These are phyloP conservation scores for Fukomys damarensis DNA, from an alignment of 2,113 vertebrate genomes.

Conservation along the genomic window DNA sequence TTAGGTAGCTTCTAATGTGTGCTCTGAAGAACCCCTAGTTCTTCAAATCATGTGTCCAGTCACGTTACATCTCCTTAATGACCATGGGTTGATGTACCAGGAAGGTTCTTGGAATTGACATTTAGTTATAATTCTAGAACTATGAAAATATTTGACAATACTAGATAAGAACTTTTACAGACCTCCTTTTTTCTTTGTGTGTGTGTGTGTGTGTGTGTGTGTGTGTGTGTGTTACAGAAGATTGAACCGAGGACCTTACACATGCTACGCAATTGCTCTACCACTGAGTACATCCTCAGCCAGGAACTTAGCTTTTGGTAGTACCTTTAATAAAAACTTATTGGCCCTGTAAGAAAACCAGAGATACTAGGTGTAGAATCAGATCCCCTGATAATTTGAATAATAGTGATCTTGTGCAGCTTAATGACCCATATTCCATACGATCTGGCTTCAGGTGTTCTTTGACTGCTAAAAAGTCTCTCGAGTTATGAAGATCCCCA, in stretches of 20 bases:
- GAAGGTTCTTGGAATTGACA: not conserved
- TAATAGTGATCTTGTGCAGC: not conserved
- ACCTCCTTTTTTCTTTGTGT: not conserved
- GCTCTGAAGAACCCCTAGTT: not conserved
- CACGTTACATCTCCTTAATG: not conserved
- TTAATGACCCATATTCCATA: not conserved
- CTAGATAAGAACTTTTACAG: not conserved
- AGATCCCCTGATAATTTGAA: not conserved
- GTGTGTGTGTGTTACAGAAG: not conserved
- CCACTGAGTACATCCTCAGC: not conserved
- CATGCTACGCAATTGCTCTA: not conserved
- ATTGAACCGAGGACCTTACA: not conserved
- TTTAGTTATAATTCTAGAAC: conserved; percentile 6
- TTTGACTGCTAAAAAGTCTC: not conserved
- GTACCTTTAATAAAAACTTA: not conserved
- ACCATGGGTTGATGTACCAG: not conserved
- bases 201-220: not conserved
- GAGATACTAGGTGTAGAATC: not conserved
- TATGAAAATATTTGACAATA: not conserved
- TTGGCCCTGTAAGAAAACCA: not conserved
- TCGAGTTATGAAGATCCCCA: not conserved
- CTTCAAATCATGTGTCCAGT: not conserved
- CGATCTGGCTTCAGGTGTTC: not conserved
- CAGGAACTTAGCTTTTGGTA: not conserved
- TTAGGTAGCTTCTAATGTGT: not conserved